A percentile compares a stretch with the other conserved stretches of the same genome.
Conservation (phyloP, 2,113 vertebrate species). For the Labeo catla region DNA sequence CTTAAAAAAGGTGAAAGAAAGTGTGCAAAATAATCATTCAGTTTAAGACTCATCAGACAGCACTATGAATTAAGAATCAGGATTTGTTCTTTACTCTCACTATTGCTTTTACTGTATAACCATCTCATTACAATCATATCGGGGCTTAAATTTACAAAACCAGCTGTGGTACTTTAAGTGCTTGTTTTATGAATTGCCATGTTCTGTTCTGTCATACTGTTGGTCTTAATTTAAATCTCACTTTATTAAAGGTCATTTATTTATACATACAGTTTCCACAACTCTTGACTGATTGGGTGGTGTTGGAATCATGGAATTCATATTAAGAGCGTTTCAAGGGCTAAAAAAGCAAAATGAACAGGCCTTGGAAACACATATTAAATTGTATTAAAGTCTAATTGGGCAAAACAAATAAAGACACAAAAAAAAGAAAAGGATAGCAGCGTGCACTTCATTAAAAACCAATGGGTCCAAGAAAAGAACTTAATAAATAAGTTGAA, state of each 20-base stretch:
- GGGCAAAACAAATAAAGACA: conserved; percentile 24
- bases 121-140: neutral
- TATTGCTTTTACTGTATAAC: conserved; percentile 22
- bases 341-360: conserved; percentile 33
- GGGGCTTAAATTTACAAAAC: conserved; percentile 8
- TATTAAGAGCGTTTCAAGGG: conserved; percentile 50
- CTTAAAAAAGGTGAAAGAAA: neutral
- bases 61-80: conserved; percentile 47
- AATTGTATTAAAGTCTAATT: neutral
- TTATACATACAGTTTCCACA: conserved; percentile 42
- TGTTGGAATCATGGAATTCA: conserved; percentile 44
- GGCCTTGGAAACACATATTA: neutral
- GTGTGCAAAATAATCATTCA: conserved; percentile 19
- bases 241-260: conserved; percentile 55
- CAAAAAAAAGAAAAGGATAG: conserved; percentile 65
- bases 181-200: conserved; percentile 44
- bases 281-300: conserved; percentile 40
- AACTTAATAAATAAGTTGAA: conserved; percentile 74
- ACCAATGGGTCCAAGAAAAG: conserved; percentile 72
- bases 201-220: conserved; percentile 45
- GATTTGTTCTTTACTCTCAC: neutral
- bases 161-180: conserved; percentile 41
- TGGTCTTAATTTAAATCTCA: conserved; percentile 47
- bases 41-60: conserved; percentile 65
- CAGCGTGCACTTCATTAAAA: conserved; percentile 85